Evolutionary conservation across 2,113 vertebrate species (phyloP).

Genomic region (Trematocara nigrifrons): DNA sequence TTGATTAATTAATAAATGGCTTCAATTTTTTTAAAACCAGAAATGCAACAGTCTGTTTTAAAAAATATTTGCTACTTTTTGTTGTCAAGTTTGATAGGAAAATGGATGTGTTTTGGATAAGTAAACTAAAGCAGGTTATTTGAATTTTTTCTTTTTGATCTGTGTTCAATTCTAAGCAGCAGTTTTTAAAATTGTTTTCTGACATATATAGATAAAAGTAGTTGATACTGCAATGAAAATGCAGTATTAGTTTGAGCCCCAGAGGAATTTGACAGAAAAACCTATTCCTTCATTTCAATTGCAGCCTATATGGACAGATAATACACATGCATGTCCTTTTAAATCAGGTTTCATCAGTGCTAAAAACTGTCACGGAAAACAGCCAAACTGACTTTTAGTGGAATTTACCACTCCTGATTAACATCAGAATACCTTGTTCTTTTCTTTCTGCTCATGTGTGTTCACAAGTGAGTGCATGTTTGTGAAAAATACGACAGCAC

Average conservation of each 20-base stretch:
- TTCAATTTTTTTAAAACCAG: neutral
- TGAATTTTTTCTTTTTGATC: neutral
- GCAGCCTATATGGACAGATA: neutral
- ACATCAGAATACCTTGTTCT: neutral
- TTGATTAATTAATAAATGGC: neutral
- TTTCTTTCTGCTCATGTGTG: neutral
- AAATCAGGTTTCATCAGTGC: neutral
- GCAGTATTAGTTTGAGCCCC: neutral
- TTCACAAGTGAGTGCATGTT: neutral
- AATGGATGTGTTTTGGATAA: neutral
- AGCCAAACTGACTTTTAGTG: slow-evolving; percentile 23
- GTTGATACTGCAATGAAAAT: neutral
- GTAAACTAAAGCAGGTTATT: neutral
- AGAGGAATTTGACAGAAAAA: neutral
- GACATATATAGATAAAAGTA: neutral
- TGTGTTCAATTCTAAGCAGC: neutral
- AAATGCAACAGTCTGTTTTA: neutral
- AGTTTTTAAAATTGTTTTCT: neutral
- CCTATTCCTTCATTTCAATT: neutral
- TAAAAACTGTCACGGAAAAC: slow-evolving; percentile 13
- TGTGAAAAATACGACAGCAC: neutral
- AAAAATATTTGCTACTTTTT: neutral
- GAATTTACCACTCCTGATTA: slow-evolving; percentile 25
- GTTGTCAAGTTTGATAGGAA: neutral
- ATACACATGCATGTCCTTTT: neutral